phyloP scores from a whole-genome alignment of 2,797 vertebrate genomes.

The Sebastes vulpes region DNA sequence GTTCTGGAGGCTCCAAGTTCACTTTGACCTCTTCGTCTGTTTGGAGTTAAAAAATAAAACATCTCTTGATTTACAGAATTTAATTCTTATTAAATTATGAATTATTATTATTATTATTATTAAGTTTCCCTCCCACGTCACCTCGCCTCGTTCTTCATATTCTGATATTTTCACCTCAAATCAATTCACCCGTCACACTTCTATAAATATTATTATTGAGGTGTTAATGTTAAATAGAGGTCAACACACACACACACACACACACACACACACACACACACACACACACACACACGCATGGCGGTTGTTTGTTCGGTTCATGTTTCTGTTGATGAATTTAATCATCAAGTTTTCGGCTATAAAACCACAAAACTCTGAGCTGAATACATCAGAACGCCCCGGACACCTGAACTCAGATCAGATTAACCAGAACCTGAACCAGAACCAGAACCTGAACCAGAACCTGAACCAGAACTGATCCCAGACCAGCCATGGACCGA shows the following conservation, averaged over 20 bases:
- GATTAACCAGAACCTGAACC: neutral
- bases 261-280: neutral
- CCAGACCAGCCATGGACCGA: constrained; percentile 52
- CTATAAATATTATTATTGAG: constrained; percentile 3
- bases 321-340: constrained; percentile 67
- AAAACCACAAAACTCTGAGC: constrained; percentile 52
- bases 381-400: neutral
- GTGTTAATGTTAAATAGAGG: constrained; percentile 13
- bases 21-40: too few species aligned
- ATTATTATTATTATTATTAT: neutral
- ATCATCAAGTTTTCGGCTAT: constrained; percentile 52
- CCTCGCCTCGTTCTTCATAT: neutral
- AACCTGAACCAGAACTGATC: neutral
- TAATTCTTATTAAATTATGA: too few species aligned
- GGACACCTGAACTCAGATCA: neutral
- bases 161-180: neutral
- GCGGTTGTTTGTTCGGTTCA: constrained; percentile 49
- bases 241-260: neutral
- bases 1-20: too few species aligned
- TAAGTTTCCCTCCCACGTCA: neutral
- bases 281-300: neutral
- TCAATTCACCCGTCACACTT: neutral
- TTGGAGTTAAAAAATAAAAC: too few species aligned
- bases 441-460: neutral
- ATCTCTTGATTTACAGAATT: too few species aligned